A percentile compares a stretch with the other conserved stretches of the same genome.
Conservation (phyloP, 1,140 invertebrate genomes). For the Rhagoletis zephyria region DNA sequence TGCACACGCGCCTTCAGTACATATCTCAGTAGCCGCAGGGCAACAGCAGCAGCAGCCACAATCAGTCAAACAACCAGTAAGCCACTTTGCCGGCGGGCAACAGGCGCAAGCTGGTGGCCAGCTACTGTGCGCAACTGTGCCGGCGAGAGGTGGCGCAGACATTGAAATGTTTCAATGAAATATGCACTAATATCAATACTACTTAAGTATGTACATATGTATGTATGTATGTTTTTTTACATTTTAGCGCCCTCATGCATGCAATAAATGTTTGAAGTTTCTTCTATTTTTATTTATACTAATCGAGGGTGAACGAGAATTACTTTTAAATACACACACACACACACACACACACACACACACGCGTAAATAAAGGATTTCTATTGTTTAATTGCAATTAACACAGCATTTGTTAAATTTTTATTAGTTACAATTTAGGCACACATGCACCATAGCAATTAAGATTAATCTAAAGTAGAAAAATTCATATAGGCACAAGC, state of each 20-base stretch:
- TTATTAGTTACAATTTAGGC: conserved; percentile 49
- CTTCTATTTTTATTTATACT: no score
- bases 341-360: background rate
- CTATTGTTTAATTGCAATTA: conserved; percentile 48
- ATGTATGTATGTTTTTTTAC: background rate
- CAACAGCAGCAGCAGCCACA: conserved; percentile 33
- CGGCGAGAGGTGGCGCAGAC: background rate
- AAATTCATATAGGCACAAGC: background rate
- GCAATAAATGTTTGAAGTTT: background rate
- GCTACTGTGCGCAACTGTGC: conserved; percentile 16
- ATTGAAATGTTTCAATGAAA: background rate
- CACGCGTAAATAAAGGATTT: background rate
- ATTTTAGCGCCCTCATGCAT: background rate
- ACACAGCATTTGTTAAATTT: conserved; percentile 46
- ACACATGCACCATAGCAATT: conserved; percentile 38
- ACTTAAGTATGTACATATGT: background rate
- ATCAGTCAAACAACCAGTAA: background rate
- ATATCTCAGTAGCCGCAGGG: conserved; percentile 64
- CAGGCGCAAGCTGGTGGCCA: conserved; percentile 31
- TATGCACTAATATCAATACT: background rate
- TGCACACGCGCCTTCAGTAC: conserved; percentile 55
- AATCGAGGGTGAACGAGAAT: background rate
- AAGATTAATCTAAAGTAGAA: conserved; percentile 3
- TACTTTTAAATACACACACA: background rate
- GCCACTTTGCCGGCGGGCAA: background rate